Conservation (phyloP, 1,140 invertebrate species). For the Zaprionus taronus region DNA sequence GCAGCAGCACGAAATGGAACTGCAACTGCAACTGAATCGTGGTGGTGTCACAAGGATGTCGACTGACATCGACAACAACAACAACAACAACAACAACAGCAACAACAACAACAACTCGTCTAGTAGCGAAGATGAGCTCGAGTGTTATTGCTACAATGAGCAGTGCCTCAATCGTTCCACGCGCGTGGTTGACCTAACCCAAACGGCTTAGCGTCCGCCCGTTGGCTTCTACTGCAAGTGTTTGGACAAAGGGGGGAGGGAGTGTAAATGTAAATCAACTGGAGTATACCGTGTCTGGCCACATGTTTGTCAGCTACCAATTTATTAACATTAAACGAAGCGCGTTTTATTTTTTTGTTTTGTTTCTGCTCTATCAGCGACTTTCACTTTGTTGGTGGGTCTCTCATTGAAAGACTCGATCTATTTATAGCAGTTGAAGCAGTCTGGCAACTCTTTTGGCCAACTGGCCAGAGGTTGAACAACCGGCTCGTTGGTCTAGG, state of each 20-base stretch:
- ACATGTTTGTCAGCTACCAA: slow-evolving; percentile 9
- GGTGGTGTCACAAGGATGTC: background rate
- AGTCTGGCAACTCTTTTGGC: background rate
- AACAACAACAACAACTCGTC: background rate
- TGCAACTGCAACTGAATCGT: background rate
- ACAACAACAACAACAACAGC: background rate
- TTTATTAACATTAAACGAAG: slow-evolving; percentile 8
- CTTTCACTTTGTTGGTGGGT: slow-evolving; percentile 22
- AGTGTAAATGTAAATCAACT: slow-evolving; percentile 7
- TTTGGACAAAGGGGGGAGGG: background rate
- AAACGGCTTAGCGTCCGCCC: background rate
- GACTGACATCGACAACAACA: too few species aligned
- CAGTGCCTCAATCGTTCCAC: background rate
- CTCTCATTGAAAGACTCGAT: slow-evolving; percentile 4
- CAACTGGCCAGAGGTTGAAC: background rate
- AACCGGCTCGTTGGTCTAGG: slow-evolving; percentile 86
- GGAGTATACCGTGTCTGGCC: background rate
- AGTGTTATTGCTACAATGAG: background rate
- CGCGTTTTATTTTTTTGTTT: background rate
- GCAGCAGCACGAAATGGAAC: background rate
- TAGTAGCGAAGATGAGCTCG: background rate
- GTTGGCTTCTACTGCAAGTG: slow-evolving; percentile 18
- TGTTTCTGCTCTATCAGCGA: slow-evolving; percentile 20
- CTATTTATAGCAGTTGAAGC: slow-evolving; percentile 24
- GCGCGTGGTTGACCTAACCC: background rate